Percentiles rank a stretch among this genome's conserved stretches.
phyloP scores from a whole-genome alignment of 1,140 invertebrate genomes.

The Prorops nasuta region DNA sequence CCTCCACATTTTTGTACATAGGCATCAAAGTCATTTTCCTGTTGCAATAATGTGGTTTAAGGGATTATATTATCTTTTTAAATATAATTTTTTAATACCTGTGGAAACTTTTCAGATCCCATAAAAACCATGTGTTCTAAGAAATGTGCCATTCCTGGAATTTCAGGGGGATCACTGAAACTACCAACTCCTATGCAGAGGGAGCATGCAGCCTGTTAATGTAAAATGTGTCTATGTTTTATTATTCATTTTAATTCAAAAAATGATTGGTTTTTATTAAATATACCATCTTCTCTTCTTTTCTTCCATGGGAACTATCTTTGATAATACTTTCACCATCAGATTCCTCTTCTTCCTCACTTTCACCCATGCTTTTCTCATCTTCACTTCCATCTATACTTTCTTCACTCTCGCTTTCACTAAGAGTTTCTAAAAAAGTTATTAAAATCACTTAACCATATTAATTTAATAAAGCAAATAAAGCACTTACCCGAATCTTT shows the following conservation, averaged over 20 bases:
- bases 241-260: neutral
- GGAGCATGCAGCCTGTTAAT: slow-evolving; percentile 66
- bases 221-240: slow-evolving; percentile 1
- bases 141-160: slow-evolving; percentile 91
- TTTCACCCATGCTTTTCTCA: slow-evolving; percentile 18
- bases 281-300: slow-evolving; percentile 50
- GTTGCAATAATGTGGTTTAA: slow-evolving; percentile 3
- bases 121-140: slow-evolving; percentile 96
- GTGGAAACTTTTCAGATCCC: slow-evolving; percentile 83
- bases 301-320: slow-evolving; percentile 21
- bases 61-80: no score
- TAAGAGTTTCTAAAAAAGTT: neutral
- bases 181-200: slow-evolving; percentile 71
- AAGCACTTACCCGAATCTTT: slow-evolving; percentile 10
- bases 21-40: slow-evolving; percentile 82
- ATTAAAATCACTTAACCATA: neutral
- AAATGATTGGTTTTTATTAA: neutral
- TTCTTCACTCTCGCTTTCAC: slow-evolving; percentile 7
- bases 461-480: neutral
- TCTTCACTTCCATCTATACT: slow-evolving; percentile 29
- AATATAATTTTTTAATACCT: no score
- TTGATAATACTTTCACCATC: slow-evolving; percentile 13
- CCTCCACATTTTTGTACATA: slow-evolving; percentile 81
- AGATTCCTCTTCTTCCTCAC: slow-evolving; percentile 27
- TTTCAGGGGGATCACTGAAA: slow-evolving; percentile 70